These are phyloP conservation scores for Rallus crepitans DNA, from an alignment of 2,797 vertebrate genomes.

Conservation along the genomic window DNA sequence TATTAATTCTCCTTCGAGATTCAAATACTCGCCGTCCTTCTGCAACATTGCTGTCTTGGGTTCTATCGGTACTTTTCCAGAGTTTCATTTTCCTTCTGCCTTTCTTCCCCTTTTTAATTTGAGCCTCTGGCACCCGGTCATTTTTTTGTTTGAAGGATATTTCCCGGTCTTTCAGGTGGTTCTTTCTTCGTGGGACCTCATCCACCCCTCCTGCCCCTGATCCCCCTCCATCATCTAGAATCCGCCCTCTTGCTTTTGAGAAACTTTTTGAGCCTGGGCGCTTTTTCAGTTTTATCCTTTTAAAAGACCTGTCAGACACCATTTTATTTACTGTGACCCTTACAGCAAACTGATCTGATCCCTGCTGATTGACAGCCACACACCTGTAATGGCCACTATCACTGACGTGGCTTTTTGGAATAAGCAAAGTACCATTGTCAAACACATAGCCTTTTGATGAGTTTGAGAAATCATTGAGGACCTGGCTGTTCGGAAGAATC, in stretches of 20 bases:
- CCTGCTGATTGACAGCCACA: slow-evolving; percentile 87
- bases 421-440: slow-evolving; percentile 84
- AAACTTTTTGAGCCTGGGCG: slow-evolving; percentile 73
- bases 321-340: slow-evolving; percentile 81
- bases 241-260: slow-evolving; percentile 74
- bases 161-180: slow-evolving; percentile 44
- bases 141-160: slow-evolving; percentile 28
- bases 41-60: slow-evolving; percentile 55
- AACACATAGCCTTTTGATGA: slow-evolving; percentile 77
- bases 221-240: slow-evolving; percentile 78
- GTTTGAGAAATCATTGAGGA: slow-evolving; percentile 78
- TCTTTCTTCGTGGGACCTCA: background rate
- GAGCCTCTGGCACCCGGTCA: background rate
- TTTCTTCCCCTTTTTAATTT: slow-evolving; percentile 64
- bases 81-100: slow-evolving; percentile 71
- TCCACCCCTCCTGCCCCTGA: slow-evolving; percentile 78
- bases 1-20: slow-evolving; percentile 81
- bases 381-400: slow-evolving; percentile 91
- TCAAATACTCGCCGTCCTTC: slow-evolving; percentile 81
- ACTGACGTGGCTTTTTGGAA: slow-evolving; percentile 76
- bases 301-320: slow-evolving; percentile 70
- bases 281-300: slow-evolving; percentile 66
- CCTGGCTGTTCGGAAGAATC: slow-evolving; percentile 84
- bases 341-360: slow-evolving; percentile 82
- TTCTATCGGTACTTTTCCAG: slow-evolving; percentile 62